Evolutionary conservation across 1,140 invertebrate genomes (phyloP), one percentile per base, ranked within the genome.

Genomic region (Thaumetopoea pityocampa): DNA sequence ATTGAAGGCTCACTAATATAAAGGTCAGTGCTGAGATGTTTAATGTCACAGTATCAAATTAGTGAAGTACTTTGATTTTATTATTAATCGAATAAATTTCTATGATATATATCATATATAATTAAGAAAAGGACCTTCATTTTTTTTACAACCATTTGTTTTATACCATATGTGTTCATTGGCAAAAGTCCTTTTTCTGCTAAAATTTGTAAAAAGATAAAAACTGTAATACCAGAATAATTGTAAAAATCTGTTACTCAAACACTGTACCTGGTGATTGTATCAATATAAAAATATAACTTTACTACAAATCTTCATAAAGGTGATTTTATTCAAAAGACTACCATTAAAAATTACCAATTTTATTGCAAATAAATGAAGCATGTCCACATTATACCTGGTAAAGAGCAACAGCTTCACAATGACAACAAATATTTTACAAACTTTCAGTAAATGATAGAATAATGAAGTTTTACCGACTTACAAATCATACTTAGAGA

Each of bases 261-360:
- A 71, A 72, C 77, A 69, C 73, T 76, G 79, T 83, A 83, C 79
- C 79, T 83, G 79, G 69, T 78, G 71, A 80, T 80, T 80, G 74
- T 79, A 78, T 77, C 70, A 59, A 78, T 71, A 78, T 63, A 58
- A 60, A 74, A 82, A 83, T 83, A 80, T 83, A 80, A 70, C 70
- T 82, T 82, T 82, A 82, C 74, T 76, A 82, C 70, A 79, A 82
- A 82, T 81, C 78, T 83, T 80, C 64, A 62, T 73, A 62, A 61
- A 41, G 40, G 55, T 56, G 48, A 57, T 69, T 76, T 69, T 29
- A 69, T 69, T 71, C 22, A 46, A 73, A 67, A 55, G 53, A 45
- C 28, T 23, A 3, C 1, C 15, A 23, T 7, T 19, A 11, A 10
- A 27, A 41, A 41, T 28, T 38, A 19, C 28, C 27, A 51, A 47